Evolutionary conservation across 2,888 invertebrate genomes (phyloP).

Genomic region (Apantesis nais): DNA sequence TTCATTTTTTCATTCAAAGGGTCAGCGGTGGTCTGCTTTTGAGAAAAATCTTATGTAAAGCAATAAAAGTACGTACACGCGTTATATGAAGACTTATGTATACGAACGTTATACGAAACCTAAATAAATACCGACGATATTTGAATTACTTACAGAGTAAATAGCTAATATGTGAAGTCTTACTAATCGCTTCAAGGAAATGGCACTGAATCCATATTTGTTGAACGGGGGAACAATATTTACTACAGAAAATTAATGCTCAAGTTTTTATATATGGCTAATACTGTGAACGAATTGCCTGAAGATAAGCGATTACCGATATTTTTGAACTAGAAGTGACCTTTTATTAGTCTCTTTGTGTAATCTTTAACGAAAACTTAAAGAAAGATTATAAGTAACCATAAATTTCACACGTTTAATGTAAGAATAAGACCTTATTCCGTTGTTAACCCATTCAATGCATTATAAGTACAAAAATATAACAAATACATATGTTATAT

Average conservation of each 20-base stretch:
- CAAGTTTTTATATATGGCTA: background rate
- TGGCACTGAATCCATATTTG: background rate
- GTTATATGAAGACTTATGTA: slow-evolving; percentile 27
- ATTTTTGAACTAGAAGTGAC: too few species aligned
- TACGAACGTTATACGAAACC: slow-evolving; percentile 28
- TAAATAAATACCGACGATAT: slow-evolving; percentile 37
- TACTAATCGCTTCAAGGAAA: slow-evolving; percentile 18
- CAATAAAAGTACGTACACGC: slow-evolving; percentile 34
- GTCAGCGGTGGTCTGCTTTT: slow-evolving; percentile 48
- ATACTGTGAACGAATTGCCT: background rate
- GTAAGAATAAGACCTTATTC: too few species aligned
- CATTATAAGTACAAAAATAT: too few species aligned
- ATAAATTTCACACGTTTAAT: too few species aligned
- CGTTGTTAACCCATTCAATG: too few species aligned
- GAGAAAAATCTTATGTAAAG: slow-evolving; percentile 55
- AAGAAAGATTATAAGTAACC: too few species aligned
- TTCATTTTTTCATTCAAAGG: slow-evolving; percentile 53
- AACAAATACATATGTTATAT: too few species aligned
- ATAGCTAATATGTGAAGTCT: slow-evolving; percentile 20
- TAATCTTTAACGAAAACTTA: background rate
- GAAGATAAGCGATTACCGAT: too few species aligned
- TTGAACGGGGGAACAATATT: background rate
- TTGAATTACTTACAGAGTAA: slow-evolving; percentile 31
- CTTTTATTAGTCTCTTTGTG: background rate
- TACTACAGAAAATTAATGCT: background rate